phyloP scores from a whole-genome alignment of 2,113 vertebrate species.

The Nycticorax nycticorax region DNA sequence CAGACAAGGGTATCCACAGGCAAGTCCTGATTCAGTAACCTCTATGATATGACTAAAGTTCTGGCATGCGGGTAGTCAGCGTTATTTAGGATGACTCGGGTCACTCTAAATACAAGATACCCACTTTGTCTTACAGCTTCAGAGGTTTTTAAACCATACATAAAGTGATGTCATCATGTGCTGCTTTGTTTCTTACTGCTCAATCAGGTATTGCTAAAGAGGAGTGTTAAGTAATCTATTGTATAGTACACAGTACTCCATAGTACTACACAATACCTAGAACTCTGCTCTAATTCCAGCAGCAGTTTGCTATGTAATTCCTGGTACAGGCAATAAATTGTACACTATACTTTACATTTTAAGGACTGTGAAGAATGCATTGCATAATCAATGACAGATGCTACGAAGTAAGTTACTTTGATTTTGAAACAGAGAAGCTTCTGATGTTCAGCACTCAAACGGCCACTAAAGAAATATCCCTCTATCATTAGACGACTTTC shows the following conservation, averaged over 20 bases:
- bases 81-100: neutral
- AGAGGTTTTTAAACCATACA: neutral
- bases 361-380: neutral
- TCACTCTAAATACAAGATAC: neutral
- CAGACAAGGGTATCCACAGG: neutral
- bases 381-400: neutral
- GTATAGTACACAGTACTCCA: neutral
- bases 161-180: neutral
- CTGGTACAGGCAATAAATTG: neutral
- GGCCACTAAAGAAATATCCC: neutral
- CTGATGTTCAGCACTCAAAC: neutral
- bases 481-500: neutral
- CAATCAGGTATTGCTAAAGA: neutral
- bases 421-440: neutral
- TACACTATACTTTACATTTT: neutral
- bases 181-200: neutral
- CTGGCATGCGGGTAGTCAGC: neutral
- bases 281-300: neutral
- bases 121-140: neutral
- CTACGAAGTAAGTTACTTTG: neutral
- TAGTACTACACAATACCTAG: neutral
- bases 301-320: neutral
- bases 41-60: neutral
- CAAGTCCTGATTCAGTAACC: conserved; percentile 1
- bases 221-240: neutral